Evolutionary conservation across 2,888 invertebrate genomes (phyloP), one percentile per base, ranked within the genome.

Genomic region (Caenorhabditis uteleia): DNA sequence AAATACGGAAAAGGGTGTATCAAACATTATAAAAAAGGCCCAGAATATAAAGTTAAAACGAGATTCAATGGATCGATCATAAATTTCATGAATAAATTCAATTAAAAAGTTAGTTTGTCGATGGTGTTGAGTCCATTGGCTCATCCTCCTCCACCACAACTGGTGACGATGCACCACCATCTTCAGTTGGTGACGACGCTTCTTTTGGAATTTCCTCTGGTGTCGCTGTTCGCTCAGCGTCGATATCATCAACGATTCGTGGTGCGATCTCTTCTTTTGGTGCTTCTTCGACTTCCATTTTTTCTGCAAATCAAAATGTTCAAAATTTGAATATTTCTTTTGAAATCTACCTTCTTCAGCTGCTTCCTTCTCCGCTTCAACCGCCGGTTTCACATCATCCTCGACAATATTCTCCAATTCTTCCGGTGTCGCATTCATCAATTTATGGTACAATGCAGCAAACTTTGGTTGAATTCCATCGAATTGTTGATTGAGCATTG

Each of bases 381-480:
- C 29, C 29, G 26, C 29, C 3, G n/a, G 7, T 43, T 42, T 6
- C 26, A 6, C 16, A 12, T 42, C 42, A 5, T 42, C 42, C 7
- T 25, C 6, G 8, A 12, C 39, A 39, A 21, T 40, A 40, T 12
- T 40, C 25, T 40, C 20, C 2, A 40, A 12, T n/a, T n/a, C n/a
- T n/a, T n/a, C n/a, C n/a, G n/a, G n/a, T n/a, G n/a, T n/a, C n/a
- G 31, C 31, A 12, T 29, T 29, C 8, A 12, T 29, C 8, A 12
- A 7, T 7, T n/a, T n/a, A n/a, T 26, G 31, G 33, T 48, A 38
- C 29, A 77, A 59, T 21, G 77, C 76, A 4, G 73, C 73, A 48
- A 83, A 83, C 36, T 72, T 77, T 6, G 83, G 83, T 50, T 83
- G 82, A 23, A 80, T 79, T 36, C 73, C 74, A 29, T 46, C 43